These are phyloP conservation scores for Smittia sp. DNA, from an alignment of 2,888 invertebrate genomes.

Conservation along the genomic window DNA sequence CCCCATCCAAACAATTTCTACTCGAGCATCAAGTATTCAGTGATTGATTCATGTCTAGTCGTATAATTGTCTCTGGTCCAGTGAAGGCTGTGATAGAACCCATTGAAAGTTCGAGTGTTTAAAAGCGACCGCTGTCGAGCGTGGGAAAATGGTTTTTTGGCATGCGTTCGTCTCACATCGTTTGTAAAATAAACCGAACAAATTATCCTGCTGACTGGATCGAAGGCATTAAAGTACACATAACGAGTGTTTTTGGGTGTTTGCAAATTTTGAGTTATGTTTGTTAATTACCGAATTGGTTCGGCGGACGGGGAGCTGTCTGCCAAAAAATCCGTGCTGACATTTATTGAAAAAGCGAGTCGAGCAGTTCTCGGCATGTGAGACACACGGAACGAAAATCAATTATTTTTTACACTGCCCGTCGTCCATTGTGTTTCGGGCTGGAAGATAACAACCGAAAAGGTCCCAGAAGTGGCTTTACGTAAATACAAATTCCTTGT, in stretches of 20 bases:
- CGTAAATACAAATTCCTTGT: too few relatives aligned
- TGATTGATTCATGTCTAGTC: too few relatives aligned
- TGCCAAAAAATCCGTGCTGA: background rate
- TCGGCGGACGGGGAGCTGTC: background rate
- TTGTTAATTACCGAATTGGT: background rate
- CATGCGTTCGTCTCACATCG: background rate
- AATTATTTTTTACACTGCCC: background rate
- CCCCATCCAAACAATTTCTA: background rate
- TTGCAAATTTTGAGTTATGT: slow-evolving; percentile 9
- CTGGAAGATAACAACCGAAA: background rate
- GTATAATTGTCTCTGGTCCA: too few relatives aligned
- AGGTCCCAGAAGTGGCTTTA: background rate
- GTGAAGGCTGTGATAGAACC: background rate
- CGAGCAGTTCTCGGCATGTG: background rate
- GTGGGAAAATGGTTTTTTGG: background rate
- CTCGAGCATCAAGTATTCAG: too few relatives aligned
- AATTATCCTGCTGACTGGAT: background rate
- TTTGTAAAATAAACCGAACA: background rate
- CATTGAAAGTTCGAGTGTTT: too few relatives aligned
- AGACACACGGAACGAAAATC: background rate
- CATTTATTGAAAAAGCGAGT: background rate
- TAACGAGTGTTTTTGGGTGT: background rate
- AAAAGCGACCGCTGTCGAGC: background rate
- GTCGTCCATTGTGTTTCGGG: background rate
- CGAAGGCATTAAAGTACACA: background rate